Conservation (phyloP, 2,797 vertebrate genomes). For the Vipera ursinii region DNA sequence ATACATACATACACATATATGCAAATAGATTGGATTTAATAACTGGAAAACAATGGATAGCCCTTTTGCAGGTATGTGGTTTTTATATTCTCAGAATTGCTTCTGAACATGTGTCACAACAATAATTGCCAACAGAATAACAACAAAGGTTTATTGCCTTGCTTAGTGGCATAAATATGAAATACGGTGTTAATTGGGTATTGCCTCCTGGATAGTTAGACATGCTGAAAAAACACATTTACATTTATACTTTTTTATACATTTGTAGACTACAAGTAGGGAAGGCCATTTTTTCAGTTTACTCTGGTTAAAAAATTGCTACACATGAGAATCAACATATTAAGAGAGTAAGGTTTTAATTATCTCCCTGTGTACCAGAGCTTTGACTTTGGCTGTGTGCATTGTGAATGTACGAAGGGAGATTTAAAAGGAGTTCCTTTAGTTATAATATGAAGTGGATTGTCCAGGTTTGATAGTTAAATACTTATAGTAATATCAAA, state of each 20-base stretch:
- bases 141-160: slow-evolving; percentile 17
- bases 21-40: slow-evolving; percentile 19
- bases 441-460: neutral
- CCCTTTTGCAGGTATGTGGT: slow-evolving; percentile 5
- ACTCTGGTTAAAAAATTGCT: neutral
- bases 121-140: slow-evolving; percentile 25
- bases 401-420: neutral
- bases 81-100: slow-evolving; percentile 28
- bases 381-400: neutral
- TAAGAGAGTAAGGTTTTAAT: neutral
- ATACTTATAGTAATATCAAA: neutral
- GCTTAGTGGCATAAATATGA: slow-evolving; percentile 11
- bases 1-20: neutral
- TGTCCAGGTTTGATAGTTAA: neutral
- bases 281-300: neutral
- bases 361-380: neutral
- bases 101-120: slow-evolving; percentile 22
- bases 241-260: neutral
- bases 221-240: neutral
- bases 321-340: neutral
- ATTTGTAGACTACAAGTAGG: neutral
- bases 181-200: slow-evolving; percentile 4
- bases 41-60: slow-evolving; percentile 22
- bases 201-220: neutral
- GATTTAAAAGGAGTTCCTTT: neutral